phyloP scores from a whole-genome alignment of 2,797 vertebrate species.

The Crenichthys baileyi region DNA sequence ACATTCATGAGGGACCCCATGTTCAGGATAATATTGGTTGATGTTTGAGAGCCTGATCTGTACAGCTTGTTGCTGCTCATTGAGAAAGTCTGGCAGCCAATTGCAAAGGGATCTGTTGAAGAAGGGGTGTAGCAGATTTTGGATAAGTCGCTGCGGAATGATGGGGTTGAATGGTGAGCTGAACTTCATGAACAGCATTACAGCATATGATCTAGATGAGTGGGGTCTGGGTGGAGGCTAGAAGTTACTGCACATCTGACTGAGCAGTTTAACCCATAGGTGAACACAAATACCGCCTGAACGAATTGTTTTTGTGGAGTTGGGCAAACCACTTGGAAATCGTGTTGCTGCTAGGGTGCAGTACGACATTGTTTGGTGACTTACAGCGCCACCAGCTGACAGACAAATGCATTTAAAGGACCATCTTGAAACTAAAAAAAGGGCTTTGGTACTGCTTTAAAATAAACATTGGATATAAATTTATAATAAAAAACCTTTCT shows the following conservation, averaged over 20 bases:
- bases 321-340: neutral
- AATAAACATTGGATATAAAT: neutral
- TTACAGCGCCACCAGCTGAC: neutral
- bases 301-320: neutral
- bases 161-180: too few species aligned
- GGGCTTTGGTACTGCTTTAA: neutral
- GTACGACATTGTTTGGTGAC: neutral
- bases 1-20: neutral
- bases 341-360: neutral
- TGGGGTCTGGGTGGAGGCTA: too few species aligned
- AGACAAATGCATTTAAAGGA: neutral
- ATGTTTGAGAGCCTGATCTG: neutral
- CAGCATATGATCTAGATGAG: too few species aligned
- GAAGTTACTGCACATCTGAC: neutral
- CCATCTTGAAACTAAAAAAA: neutral
- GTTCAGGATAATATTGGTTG: neutral
- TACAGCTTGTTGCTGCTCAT: too few species aligned
- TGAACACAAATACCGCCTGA: neutral
- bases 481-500: too few species aligned
- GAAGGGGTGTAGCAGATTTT: too few species aligned
- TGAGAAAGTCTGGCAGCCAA: neutral
- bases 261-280: neutral
- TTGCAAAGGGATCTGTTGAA: too few species aligned
- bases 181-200: too few species aligned
- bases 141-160: too few species aligned